Percentiles rank a stretch among this genome's conserved stretches.
These are phyloP conservation scores for Drosophila littoralis DNA, from an alignment of 1,140 invertebrate species.

Conservation along the genomic window DNA sequence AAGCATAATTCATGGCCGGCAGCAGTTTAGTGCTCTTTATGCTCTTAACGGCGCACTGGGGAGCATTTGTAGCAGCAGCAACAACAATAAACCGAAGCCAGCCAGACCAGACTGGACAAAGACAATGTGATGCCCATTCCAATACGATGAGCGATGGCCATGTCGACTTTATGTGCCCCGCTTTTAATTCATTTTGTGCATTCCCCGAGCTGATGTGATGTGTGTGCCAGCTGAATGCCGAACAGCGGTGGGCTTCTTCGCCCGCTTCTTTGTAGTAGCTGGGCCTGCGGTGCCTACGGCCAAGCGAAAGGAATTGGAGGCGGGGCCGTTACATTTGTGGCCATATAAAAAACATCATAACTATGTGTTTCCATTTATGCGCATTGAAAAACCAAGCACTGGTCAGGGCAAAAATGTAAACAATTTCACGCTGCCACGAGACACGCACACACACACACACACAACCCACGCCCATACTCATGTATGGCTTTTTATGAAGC, in stretches of 20 bases:
- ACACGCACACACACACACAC: conserved; percentile 14
- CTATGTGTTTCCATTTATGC: conserved; percentile 55
- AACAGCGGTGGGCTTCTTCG: conserved; percentile 20
- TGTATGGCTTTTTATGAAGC: conserved; percentile 73
- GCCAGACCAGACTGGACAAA: conserved; percentile 23
- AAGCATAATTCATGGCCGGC: conserved; percentile 76
- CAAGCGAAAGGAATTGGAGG: neutral
- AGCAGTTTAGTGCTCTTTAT: conserved; percentile 80
- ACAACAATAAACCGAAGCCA: conserved; percentile 26
- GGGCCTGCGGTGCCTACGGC: neutral
- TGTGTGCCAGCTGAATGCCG: conserved; percentile 9
- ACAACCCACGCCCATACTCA: conserved; percentile 12
- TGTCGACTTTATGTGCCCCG: conserved; percentile 62
- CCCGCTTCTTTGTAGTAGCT: conserved; percentile 17
- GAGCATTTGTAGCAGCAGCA: conserved; percentile 70
- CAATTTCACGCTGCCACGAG: conserved; percentile 60
- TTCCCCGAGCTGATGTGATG: conserved; percentile 18
- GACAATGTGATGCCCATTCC: conserved; percentile 45
- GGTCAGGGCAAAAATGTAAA: conserved; percentile 73
- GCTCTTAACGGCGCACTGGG: conserved; percentile 69
- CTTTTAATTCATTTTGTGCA: conserved; percentile 69
- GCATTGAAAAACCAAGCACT: conserved; percentile 37
- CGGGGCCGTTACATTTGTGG: conserved; percentile 59
- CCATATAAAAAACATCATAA: conserved; percentile 75
- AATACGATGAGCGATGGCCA: conserved; percentile 57